A percentile compares a stretch with the other conserved stretches of the same genome.
Evolutionary conservation across 2,797 vertebrate genomes (phyloP).

Genomic region (Limosa lapponica): DNA sequence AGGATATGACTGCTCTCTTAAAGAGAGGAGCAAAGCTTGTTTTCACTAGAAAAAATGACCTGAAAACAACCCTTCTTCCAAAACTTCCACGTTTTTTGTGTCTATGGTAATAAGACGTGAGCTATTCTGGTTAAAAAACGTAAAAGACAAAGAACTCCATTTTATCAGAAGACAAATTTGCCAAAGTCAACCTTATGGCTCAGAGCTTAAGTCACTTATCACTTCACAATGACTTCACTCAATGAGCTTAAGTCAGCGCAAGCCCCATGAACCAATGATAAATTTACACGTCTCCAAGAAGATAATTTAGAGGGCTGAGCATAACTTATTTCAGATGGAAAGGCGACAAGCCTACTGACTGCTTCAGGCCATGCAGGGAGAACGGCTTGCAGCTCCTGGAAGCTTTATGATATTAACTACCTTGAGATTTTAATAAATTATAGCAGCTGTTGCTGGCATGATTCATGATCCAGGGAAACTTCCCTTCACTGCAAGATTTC

Average conservation of each 20-base stretch:
- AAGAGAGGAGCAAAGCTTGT: background rate
- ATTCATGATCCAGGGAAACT: slow-evolving; percentile 10
- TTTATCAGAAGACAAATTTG: background rate
- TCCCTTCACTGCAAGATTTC: slow-evolving; percentile 11
- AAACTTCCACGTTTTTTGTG: background rate
- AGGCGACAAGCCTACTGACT: background rate
- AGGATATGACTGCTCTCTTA: background rate
- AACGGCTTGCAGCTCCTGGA: slow-evolving; percentile 18
- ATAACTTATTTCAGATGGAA: background rate
- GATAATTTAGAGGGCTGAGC: background rate
- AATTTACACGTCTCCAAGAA: background rate
- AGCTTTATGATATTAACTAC: slow-evolving; percentile 23
- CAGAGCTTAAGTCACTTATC: background rate
- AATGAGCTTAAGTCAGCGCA: background rate
- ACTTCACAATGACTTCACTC: background rate
- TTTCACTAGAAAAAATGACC: background rate
- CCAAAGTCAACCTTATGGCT: background rate
- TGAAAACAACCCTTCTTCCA: background rate
- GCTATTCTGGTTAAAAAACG: background rate
- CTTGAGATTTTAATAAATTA: slow-evolving; percentile 38
- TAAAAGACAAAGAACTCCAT: background rate
- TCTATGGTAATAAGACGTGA: background rate
- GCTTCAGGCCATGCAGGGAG: background rate
- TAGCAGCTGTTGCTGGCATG: slow-evolving; percentile 25
- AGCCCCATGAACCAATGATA: background rate